Evolutionary conservation across 1,140 invertebrate genomes (phyloP), one percentile per base, ranked within the genome.

Genomic region (Subanguina moxae): DNA sequence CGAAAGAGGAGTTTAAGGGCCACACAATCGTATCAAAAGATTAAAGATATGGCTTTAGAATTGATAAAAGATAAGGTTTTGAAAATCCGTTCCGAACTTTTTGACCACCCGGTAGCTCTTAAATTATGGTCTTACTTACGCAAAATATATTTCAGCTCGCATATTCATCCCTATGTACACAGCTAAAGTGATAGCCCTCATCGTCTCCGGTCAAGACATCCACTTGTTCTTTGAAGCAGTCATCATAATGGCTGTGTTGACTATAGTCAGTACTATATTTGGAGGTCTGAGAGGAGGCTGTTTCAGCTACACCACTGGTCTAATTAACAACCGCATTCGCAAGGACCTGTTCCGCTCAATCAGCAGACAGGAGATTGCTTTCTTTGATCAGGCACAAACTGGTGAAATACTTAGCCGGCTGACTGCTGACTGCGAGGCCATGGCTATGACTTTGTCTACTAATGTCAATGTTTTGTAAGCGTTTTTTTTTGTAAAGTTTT

Each of bases 101-200:
- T n/a, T n/a, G n/a, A n/a, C n/a, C n/a, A n/a, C n/a, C n/a, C n/a
- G n/a, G n/a, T n/a, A n/a, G n/a, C n/a, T n/a, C n/a, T n/a, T n/a
- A n/a, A n/a, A n/a, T n/a, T n/a, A n/a, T n/a, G n/a, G n/a, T n/a
- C n/a, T n/a, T n/a, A n/a, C n/a, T n/a, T n/a, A n/a, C n/a, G n/a
- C n/a, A n/a, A n/a, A n/a, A n/a, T n/a, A n/a, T n/a, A n/a, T n/a
- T 74, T 72, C 30, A 76, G 73, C 73, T 28, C 64, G 72, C 15
- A 57, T 78, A n/a, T 77, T 78, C 56, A 57, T 77, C 5, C 74
- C 74, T 13, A 56, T 67, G 7, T 76, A 77, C 45, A 73, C 64
- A 25, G 73, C 76, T 23, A 57, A 72, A 45, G 74, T 76, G 17
- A 69, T 76, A 57, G 75, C 74, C 13, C 21, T 13, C 15, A 71